Percentiles rank a stretch among this genome's conserved stretches.
Conservation (phyloP, 2,113 vertebrate species). For the Ophthalmolycus amberensis region DNA sequence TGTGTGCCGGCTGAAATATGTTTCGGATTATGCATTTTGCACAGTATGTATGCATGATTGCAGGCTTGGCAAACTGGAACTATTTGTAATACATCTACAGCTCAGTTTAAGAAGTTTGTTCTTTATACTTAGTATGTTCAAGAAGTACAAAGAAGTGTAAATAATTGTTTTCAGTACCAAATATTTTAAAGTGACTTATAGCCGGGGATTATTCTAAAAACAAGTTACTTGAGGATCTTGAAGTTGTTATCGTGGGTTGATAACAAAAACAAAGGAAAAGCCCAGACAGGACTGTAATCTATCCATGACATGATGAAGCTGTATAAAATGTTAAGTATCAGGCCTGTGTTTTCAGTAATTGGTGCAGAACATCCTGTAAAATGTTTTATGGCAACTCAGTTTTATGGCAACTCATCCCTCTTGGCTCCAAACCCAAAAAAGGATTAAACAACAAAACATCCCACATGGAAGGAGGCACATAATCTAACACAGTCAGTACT, state of each 20-base stretch:
- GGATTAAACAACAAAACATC: conserved; percentile 31
- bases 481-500: conserved; percentile 27
- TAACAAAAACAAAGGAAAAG: not conserved
- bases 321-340: not conserved
- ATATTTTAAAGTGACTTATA: not conserved
- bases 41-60: conserved; percentile 8
- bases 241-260: not conserved
- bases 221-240: not conserved
- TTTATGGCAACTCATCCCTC: conserved; percentile 4
- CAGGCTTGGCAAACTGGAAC: not conserved
- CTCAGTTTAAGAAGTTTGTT: not conserved
- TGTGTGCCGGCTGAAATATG: conserved; percentile 41
- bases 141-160: not conserved
- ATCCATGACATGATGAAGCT: not conserved
- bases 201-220: not conserved
- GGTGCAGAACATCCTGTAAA: conserved; percentile 23
- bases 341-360: conserved; percentile 13
- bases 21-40: conserved; percentile 45
- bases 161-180: not conserved
- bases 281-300: not conserved
- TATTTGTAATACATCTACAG: not conserved
- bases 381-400: conserved; percentile 28
- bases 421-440: not conserved
- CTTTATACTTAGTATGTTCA: not conserved
- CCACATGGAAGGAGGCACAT: conserved; percentile 8